Percentiles rank a stretch among this genome's conserved stretches.
Evolutionary conservation across 2,113 vertebrate genomes (phyloP).

Genomic region (Andinoacara biseriatus): DNA sequence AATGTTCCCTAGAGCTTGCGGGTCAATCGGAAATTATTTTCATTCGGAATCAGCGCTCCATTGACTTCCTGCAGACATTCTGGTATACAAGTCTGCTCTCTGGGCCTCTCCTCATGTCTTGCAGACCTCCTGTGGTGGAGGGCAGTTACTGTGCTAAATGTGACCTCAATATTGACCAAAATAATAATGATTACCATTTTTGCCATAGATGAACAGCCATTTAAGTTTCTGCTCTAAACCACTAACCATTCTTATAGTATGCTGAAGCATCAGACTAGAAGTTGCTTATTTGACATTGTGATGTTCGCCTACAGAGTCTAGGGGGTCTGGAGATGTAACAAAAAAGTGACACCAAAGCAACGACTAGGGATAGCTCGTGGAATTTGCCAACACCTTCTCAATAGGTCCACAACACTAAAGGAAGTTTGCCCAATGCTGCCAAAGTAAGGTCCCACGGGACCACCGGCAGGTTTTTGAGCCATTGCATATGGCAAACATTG

Average conservation of each 20-base stretch:
- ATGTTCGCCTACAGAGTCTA: too few species aligned
- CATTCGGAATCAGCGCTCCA: background rate
- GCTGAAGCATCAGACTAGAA: background rate
- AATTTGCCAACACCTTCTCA: too few species aligned
- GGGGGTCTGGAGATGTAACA: too few species aligned
- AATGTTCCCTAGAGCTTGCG: background rate
- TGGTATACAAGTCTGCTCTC: background rate
- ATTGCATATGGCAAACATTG: too few species aligned
- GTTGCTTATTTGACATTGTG: too few species aligned
- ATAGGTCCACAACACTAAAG: too few species aligned
- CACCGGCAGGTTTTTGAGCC: too few species aligned
- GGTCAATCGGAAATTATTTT: background rate
- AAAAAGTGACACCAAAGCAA: too few species aligned
- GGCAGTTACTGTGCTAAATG: background rate
- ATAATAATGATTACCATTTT: background rate
- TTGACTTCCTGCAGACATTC: background rate
- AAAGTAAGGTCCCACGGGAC: too few species aligned
- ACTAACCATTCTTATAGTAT: background rate
- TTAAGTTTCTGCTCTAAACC: background rate
- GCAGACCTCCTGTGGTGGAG: background rate
- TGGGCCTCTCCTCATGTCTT: background rate
- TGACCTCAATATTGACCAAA: background rate
- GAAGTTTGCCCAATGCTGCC: too few species aligned
- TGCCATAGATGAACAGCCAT: background rate
- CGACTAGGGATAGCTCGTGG: too few species aligned